Percentiles rank a stretch among this genome's conserved stretches.
phyloP scores from a whole-genome alignment of 2,888 invertebrate genomes.

The Cryptosula pallasiana region DNA sequence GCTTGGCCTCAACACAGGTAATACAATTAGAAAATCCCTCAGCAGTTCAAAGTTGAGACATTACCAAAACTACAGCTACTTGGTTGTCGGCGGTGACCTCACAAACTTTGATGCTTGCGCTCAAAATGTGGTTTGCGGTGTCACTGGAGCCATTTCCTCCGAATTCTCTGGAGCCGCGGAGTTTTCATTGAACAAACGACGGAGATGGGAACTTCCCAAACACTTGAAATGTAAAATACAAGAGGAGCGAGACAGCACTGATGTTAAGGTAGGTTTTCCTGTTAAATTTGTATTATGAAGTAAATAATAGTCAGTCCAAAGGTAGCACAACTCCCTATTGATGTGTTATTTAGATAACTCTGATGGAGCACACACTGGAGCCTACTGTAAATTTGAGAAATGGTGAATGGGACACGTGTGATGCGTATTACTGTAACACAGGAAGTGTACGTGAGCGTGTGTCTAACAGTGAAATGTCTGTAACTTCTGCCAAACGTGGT shows the following conservation, averaged over 20 bases:
- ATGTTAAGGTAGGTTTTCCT: neutral
- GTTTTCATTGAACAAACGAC: constrained; percentile 26
- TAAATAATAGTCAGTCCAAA: no score
- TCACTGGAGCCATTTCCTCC: neutral
- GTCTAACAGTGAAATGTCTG: neutral
- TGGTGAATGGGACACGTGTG: neutral
- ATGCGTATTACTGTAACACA: neutral
- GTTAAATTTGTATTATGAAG: no score
- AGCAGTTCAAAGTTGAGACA: neutral
- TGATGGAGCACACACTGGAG: neutral
- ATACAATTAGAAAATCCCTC: neutral
- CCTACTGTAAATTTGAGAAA: neutral
- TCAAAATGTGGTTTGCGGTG: neutral
- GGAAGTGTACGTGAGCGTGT: neutral
- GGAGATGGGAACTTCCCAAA: constrained; percentile 25
- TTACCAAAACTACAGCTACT: neutral
- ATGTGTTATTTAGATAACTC: neutral
- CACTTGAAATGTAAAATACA: neutral
- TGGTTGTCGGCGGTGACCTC: neutral
- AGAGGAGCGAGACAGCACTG: neutral
- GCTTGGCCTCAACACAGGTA: neutral
- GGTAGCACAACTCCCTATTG: no score
- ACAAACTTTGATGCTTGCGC: neutral
- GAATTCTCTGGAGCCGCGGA: neutral
- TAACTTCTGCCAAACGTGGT: neutral